Evolutionary conservation across 2,888 invertebrate species (phyloP).

Genomic region (Protophormia terraenovae): DNA sequence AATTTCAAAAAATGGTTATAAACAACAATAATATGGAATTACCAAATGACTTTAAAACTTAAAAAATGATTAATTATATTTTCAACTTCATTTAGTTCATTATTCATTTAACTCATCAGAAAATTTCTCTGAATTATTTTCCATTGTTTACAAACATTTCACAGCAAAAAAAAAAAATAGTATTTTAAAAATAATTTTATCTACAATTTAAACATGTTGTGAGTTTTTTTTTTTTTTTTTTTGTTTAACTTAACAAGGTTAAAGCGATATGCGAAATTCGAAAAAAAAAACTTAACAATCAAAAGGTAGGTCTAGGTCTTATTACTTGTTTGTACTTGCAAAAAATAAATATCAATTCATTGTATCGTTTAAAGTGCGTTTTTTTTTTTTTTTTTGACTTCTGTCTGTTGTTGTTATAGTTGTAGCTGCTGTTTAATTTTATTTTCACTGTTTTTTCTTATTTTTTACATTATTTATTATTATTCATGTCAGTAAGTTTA

Average conservation of each 20-base stretch:
- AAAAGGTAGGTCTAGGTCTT: constrained; percentile 68
- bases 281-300: constrained; percentile 50
- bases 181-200: constrained; percentile 30
- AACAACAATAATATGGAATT: too few species aligned
- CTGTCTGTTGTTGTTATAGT: not conserved
- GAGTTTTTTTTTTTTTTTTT: constrained; percentile 17
- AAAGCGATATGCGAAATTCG: constrained; percentile 48
- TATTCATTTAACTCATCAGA: too few species aligned
- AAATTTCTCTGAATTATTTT: constrained; percentile 27
- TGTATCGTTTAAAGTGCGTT: constrained; percentile 61
- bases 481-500: constrained; percentile 51
- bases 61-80: too few species aligned
- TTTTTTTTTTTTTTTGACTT: too few species aligned
- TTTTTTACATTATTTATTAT: constrained; percentile 8
- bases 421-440: not conserved
- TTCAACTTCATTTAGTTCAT: not conserved
- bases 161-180: constrained; percentile 20
- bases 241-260: constrained; percentile 52
- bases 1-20: too few species aligned
- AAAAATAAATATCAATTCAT: constrained; percentile 59
- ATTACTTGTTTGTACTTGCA: constrained; percentile 63
- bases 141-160: not conserved
- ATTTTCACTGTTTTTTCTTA: constrained; percentile 6
- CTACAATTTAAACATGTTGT: constrained; percentile 32
- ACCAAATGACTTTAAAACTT: too few species aligned